These are phyloP conservation scores for Ophioninae sp. DNA, from an alignment of 2,888 invertebrate species.

Conservation along the genomic window DNA sequence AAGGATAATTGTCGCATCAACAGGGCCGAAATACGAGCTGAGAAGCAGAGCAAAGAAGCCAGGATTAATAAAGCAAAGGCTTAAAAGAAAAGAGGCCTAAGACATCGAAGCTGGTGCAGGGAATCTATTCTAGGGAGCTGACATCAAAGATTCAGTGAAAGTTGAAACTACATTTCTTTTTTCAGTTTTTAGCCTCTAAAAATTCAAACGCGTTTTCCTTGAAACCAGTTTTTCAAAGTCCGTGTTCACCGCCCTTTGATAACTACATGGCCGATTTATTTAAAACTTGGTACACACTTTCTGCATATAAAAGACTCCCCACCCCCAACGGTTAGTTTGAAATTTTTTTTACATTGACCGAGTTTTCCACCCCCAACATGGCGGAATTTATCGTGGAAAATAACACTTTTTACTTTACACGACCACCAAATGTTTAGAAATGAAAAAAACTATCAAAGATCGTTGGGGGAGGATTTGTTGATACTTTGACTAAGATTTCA, in stretches of 20 bases:
- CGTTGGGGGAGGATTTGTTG: too few relatives aligned
- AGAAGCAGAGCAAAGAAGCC: conserved; percentile 50
- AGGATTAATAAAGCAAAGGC: conserved; percentile 64
- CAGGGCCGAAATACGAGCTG: conserved; percentile 48
- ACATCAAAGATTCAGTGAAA: conserved; percentile 65
- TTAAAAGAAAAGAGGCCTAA: conserved; percentile 64
- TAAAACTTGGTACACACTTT: conserved; percentile 46
- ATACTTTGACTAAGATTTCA: too few relatives aligned
- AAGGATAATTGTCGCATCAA: conserved; percentile 33
- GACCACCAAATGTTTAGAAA: too few relatives aligned
- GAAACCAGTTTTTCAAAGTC: conserved; percentile 52
- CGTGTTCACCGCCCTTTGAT: conserved; percentile 55
- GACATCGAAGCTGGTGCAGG: conserved; percentile 64
- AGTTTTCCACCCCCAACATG: conserved; percentile 58
- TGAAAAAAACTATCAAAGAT: too few relatives aligned
- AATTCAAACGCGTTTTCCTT: conserved; percentile 6
- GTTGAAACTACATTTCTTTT: conserved; percentile 36
- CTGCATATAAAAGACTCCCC: conserved; percentile 40
- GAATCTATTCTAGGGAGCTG: conserved; percentile 62
- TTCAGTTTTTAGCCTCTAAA: conserved; percentile 30
- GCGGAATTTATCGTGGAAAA: conserved; percentile 38
- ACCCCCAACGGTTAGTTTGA: not conserved
- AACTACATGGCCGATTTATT: conserved; percentile 52
- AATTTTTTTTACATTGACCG: conserved; percentile 50
- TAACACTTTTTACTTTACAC: conserved; percentile 10